phyloP scores from a whole-genome alignment of 2,797 vertebrate species.

The Pipistrellus nathusii region DNA sequence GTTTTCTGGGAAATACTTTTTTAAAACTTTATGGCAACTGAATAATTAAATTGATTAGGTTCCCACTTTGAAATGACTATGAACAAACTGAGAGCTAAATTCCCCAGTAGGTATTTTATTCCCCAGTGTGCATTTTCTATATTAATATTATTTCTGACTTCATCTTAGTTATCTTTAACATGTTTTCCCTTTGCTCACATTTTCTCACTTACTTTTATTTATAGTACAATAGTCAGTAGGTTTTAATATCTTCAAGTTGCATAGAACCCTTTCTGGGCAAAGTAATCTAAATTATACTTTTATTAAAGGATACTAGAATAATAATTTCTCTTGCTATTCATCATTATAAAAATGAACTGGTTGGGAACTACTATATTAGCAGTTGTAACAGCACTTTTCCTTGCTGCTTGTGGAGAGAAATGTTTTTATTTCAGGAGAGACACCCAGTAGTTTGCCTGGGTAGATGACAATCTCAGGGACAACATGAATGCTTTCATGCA shows the following conservation, averaged over 20 bases:
- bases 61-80: neutral
- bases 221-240: neutral
- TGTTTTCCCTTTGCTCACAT: conserved; percentile 2
- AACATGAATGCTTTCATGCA: neutral
- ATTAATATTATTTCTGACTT: neutral
- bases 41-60: neutral
- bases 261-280: neutral
- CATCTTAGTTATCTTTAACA: neutral
- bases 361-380: neutral
- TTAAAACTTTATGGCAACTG: neutral
- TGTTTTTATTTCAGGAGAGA: neutral
- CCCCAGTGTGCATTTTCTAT: neutral
- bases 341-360: neutral
- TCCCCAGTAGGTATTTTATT: neutral
- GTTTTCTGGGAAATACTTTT: conserved; percentile 47
- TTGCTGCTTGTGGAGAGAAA: neutral
- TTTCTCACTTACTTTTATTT: conserved; percentile 38
- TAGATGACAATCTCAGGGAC: neutral
- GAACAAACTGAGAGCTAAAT: neutral
- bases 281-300: conserved; percentile 1
- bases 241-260: neutral
- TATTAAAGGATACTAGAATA: neutral
- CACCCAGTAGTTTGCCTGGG: neutral
- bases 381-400: neutral
- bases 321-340: neutral